Evolutionary conservation across 2,113 vertebrate genomes (phyloP).

Genomic region (human (Homo sapiens)): DNA sequence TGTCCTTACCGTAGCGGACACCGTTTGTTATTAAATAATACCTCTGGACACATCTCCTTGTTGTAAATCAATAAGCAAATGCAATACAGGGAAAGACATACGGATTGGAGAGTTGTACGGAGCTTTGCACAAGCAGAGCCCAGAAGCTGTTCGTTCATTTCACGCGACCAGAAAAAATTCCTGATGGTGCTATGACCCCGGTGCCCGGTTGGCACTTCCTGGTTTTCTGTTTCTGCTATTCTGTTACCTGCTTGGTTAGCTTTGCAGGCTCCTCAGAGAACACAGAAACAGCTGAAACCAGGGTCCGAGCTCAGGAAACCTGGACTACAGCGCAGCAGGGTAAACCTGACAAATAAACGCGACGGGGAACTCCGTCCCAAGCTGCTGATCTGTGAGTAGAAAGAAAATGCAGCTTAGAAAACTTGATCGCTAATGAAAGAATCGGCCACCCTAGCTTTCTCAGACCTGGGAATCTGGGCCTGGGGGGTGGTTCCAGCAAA

Average conservation of each 20-base stretch:
- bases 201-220: not conserved
- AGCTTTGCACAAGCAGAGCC: not conserved
- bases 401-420: not conserved
- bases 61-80: constrained; percentile 50
- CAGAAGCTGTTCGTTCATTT: not conserved
- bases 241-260: not conserved
- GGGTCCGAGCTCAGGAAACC: not conserved
- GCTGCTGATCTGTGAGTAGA: not conserved
- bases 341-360: not conserved
- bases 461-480: not conserved
- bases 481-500: not conserved
- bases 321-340: not conserved
- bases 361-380: not conserved
- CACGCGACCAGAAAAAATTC: not conserved
- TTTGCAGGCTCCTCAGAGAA: not conserved
- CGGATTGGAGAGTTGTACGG: not conserved
- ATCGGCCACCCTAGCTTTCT: not conserved
- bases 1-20: not conserved
- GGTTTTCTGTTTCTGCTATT: not conserved
- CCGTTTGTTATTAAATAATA: constrained; percentile 41
- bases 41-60: constrained; percentile 10
- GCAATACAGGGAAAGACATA: not conserved
- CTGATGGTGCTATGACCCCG: not conserved
- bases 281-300: not conserved
- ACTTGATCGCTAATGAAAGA: not conserved